Evolutionary conservation across 2,888 invertebrate genomes (phyloP), one percentile per base, ranked within the genome.

Genomic region (Ryuthela nishihirai): DNA sequence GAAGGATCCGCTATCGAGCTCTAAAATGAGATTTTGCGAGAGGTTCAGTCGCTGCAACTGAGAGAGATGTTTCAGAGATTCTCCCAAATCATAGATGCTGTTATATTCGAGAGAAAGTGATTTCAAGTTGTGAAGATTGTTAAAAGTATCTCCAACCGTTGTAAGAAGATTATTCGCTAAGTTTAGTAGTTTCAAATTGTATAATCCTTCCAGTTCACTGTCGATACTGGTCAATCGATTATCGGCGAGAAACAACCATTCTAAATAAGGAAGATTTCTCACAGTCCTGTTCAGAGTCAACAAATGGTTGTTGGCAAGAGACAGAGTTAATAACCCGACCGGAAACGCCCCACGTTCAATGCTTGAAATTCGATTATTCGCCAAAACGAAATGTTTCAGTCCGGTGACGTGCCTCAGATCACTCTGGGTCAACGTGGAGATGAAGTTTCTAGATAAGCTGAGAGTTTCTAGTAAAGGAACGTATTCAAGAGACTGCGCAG

Each of bases 361-460:
- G 62, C 78, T 78, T 55, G 80, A 78, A 62, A 88, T 78, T 69
- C 83, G 81, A 73, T 88, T 87, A 66, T 82, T 82, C 71, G 87
- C 86, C 60, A 87, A 73, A 2, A 48, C 48, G 9, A 62, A 44
- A 12, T 56, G 45, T 24, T 52, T 44, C 15, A 62, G 26, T 18
- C 41, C 26, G 10, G 26, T 29, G 10, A 42, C 43, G 7, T 34
- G 40, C 20, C 39, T 25, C 2, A 62, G 34, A 26, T 54, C 38
- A 4, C 39, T 12, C 10, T 52, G 15, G 0, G 25, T 23, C 18
- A 62, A 4, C 9, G 15, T 18, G 9, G 20, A 36, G 12, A 62
- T 29, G 2, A 44, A 47, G 15, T 62, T 56, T 15, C 26, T 39
- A 1, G 53, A 45, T 15, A 62, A 17, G 15, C 52, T 32, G 23